These are phyloP conservation scores for Amblyornis subalaris DNA, from an alignment of 2,113 vertebrate genomes.

Conservation along the genomic window DNA sequence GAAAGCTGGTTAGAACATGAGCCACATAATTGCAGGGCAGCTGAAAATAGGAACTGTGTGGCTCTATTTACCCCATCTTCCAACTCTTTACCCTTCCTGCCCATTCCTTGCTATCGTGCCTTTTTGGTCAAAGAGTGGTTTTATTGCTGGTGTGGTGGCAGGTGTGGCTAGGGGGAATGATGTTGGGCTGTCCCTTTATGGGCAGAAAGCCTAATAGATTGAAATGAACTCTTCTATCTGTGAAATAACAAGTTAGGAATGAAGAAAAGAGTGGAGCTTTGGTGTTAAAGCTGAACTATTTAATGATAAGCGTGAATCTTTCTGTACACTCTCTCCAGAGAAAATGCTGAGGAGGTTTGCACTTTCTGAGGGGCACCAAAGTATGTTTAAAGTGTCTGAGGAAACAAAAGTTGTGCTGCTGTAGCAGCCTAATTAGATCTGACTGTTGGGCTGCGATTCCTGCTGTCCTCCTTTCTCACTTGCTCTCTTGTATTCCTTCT, in stretches of 20 bases:
- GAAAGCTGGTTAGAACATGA: neutral
- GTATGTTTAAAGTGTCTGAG: neutral
- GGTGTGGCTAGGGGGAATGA: neutral
- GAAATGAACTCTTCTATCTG: neutral
- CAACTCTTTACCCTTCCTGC: neutral
- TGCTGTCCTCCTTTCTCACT: neutral
- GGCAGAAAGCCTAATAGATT: neutral
- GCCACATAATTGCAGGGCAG: neutral
- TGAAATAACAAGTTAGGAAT: neutral
- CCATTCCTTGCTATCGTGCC: neutral
- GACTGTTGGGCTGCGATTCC: neutral
- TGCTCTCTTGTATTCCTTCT: neutral
- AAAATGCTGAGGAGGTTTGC: rapidly evolving
- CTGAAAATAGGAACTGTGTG: rapidly evolving
- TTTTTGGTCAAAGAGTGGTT: neutral
- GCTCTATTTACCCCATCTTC: neutral
- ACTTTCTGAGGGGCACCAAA: neutral
- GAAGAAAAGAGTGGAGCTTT: neutral
- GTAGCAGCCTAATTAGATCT: neutral
- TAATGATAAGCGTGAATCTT: neutral
- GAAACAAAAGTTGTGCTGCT: neutral
- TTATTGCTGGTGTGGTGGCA: neutral
- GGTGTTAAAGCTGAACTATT: neutral
- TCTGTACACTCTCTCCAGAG: neutral
- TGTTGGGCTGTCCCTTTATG: neutral